A percentile compares a stretch with the other conserved stretches of the same genome.
phyloP scores from a whole-genome alignment of 2,797 vertebrate genomes.

The Uromys caudimaculatus region DNA sequence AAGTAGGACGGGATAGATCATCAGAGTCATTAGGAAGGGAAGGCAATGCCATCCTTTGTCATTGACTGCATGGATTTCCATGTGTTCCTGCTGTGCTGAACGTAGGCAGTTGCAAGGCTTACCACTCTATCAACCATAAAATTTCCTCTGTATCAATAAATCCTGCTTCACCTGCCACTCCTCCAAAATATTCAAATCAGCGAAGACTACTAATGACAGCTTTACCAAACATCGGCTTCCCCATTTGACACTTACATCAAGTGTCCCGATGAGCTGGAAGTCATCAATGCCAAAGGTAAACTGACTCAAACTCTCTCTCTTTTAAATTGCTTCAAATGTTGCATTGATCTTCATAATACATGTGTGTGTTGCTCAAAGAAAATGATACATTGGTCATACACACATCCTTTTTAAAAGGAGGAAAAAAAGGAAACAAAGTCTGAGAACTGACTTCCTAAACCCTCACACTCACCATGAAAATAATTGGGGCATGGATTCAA shows the following conservation, averaged over 20 bases:
- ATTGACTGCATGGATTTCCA: conserved; percentile 85
- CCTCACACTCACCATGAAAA: neutral
- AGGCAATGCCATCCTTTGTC: conserved; percentile 94
- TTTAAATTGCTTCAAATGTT: conserved; percentile 34
- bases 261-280: neutral
- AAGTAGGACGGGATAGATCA: conserved; percentile 92
- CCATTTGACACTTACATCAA: neutral
- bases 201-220: neutral
- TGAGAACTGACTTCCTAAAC: neutral
- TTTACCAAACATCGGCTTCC: neutral
- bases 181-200: conserved; percentile 87
- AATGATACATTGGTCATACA: conserved; percentile 6
- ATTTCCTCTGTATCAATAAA: conserved; percentile 95
- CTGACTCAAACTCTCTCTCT: neutral
- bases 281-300: neutral
- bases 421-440: neutral
- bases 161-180: conserved; percentile 92
- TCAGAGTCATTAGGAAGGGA: conserved; percentile 92
- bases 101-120: conserved; percentile 91
- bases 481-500: neutral
- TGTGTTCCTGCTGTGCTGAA: conserved; percentile 88
- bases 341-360: neutral
- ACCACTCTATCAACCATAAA: conserved; percentile 92
- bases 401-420: neutral
- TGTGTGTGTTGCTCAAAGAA: neutral